These are phyloP conservation scores for Syndactyla subalaris DNA, from an alignment of 2,797 vertebrate species.

Conservation along the genomic window DNA sequence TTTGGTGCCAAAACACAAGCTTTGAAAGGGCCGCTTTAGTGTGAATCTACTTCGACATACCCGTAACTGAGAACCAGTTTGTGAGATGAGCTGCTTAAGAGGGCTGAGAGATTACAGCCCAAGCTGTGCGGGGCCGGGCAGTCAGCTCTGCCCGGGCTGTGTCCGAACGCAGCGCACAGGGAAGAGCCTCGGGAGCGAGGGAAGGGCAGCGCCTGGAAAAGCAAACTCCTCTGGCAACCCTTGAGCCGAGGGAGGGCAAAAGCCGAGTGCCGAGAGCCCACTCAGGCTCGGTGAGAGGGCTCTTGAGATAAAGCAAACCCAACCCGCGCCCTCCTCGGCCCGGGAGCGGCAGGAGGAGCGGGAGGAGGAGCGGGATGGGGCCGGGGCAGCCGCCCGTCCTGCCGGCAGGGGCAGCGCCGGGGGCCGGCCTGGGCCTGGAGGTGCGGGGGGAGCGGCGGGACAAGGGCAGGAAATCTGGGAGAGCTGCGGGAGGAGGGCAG, in stretches of 20 bases:
- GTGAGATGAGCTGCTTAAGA: not conserved
- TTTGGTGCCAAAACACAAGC: not conserved
- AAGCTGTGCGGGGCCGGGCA: no score
- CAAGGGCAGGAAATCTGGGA: not conserved
- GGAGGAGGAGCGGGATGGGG: not conserved
- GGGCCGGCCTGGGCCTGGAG: no score
- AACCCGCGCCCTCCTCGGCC: not conserved
- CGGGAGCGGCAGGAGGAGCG: not conserved
- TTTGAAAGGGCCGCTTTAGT: not conserved
- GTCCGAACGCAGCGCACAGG: no score
- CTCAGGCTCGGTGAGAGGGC: accelerated
- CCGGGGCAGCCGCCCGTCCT: no score
- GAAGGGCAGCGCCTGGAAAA: accelerated
- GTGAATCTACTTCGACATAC: accelerated
- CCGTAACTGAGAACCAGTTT: not conserved
- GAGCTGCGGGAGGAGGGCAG: no score
- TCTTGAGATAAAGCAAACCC: accelerated
- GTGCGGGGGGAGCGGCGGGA: accelerated
- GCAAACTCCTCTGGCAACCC: not conserved
- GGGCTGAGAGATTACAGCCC: no score
- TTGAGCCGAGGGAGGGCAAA: not conserved
- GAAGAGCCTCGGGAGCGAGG: not conserved
- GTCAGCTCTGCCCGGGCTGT: not conserved
- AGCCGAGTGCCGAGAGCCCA: accelerated
- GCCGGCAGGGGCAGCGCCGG: accelerated